phyloP scores from a whole-genome alignment of 1,140 invertebrate genomes.

The Chrysopa pallens region DNA sequence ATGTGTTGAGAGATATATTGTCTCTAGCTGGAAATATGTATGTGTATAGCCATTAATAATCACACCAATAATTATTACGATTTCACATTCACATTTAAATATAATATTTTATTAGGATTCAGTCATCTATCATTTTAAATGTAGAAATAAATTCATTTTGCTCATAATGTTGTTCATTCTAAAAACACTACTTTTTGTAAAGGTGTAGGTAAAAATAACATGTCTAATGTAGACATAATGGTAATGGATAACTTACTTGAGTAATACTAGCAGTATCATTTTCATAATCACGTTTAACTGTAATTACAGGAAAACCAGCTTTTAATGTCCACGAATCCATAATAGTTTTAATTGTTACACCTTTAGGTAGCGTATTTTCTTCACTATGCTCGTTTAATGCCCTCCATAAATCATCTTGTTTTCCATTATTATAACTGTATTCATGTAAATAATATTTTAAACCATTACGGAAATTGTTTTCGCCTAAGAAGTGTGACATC shows the following conservation, averaged over 20 bases:
- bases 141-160: too few relatives aligned
- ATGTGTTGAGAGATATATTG: too few relatives aligned
- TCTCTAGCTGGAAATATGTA: too few relatives aligned
- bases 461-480: slow-evolving; percentile 45
- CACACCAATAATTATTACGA: too few relatives aligned
- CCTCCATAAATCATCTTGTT: slow-evolving; percentile 50
- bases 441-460: slow-evolving; percentile 37
- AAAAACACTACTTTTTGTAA: too few relatives aligned
- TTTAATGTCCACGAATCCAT: slow-evolving; percentile 73
- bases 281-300: slow-evolving; percentile 30
- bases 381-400: slow-evolving; percentile 35
- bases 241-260: slow-evolving; percentile 23
- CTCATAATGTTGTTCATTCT: too few relatives aligned
- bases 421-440: slow-evolving; percentile 42
- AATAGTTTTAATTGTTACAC: slow-evolving; percentile 39
- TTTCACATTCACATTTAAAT: too few relatives aligned
- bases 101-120: too few relatives aligned
- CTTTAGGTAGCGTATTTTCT: slow-evolving; percentile 22
- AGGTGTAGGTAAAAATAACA: slow-evolving; percentile 7
- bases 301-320: slow-evolving; percentile 65
- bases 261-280: slow-evolving; percentile 23
- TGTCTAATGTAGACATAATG: slow-evolving; percentile 1
- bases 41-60: too few relatives aligned
- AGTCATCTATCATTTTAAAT: too few relatives aligned
- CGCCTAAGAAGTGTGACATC: slow-evolving; percentile 57